Evolutionary conservation across 2,113 vertebrate genomes (phyloP).

Genomic region (Chloroceryle aenea): DNA sequence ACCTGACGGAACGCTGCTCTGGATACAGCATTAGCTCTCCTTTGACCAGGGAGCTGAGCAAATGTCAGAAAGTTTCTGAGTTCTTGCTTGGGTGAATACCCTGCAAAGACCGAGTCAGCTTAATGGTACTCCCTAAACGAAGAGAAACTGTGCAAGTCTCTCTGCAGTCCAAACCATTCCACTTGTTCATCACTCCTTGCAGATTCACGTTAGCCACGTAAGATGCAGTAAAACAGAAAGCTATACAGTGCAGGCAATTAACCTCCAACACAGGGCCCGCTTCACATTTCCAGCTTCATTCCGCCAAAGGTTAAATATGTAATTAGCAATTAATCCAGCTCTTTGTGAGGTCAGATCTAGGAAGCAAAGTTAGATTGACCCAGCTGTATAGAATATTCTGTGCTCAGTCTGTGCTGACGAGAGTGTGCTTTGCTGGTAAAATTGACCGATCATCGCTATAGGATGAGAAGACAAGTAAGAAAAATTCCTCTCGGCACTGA

Average conservation of each 20-base stretch:
- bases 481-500: not conserved
- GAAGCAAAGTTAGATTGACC: not conserved
- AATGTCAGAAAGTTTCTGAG: not conserved
- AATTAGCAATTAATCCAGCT: not conserved
- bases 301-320: slow-evolving; percentile 17
- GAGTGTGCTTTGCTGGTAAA: not conserved
- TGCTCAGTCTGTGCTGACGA: not conserved
- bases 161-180: not conserved
- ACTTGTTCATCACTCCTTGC: not conserved
- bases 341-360: not conserved
- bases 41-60: not conserved
- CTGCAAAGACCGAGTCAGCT: not conserved
- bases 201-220: not conserved
- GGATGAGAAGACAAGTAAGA: not conserved
- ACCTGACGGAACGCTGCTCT: not conserved
- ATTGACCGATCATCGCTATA: not conserved
- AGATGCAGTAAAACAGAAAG: not conserved
- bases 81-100: not conserved
- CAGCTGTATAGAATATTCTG: not conserved
- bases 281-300: not conserved
- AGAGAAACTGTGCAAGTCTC: not conserved
- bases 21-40: not conserved
- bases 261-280: not conserved
- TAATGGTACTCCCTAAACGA: not conserved
- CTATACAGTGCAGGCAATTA: not conserved